phyloP scores from a whole-genome alignment of 2,888 invertebrate species.

The Epiperipatus broadwayi region DNA sequence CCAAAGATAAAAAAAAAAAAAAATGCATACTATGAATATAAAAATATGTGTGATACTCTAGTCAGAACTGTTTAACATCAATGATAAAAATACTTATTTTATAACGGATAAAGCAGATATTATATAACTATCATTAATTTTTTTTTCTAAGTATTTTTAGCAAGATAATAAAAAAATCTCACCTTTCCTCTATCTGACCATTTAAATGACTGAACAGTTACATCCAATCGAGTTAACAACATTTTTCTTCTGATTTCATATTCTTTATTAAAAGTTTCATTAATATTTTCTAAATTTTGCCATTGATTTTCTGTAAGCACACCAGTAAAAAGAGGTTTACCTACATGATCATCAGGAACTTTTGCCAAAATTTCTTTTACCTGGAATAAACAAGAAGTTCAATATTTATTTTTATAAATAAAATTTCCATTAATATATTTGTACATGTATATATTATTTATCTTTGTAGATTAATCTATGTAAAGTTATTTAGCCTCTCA shows the following conservation, averaged over 20 bases:
- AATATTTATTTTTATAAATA: no score
- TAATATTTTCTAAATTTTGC: slow-evolving; percentile 47
- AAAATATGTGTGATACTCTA: no score
- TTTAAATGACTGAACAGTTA: slow-evolving; percentile 82
- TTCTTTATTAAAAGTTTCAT: slow-evolving; percentile 54
- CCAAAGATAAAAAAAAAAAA: no score
- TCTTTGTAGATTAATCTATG: no score
- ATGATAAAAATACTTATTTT: no score
- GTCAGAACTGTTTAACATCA: no score
- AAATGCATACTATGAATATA: no score
- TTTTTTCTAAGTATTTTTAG: background rate
- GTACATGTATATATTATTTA: no score
- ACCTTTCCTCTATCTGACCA: slow-evolving; percentile 44
- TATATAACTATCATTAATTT: background rate
- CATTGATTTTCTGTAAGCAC: slow-evolving; percentile 60
- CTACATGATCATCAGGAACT: slow-evolving; percentile 39
- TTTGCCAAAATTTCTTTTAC: slow-evolving; percentile 25
- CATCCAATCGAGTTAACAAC: slow-evolving; percentile 72
- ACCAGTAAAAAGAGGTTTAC: slow-evolving; percentile 52
- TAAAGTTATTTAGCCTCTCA: no score
- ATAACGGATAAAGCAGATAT: no score
- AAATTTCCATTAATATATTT: no score
- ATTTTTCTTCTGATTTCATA: slow-evolving; percentile 65
- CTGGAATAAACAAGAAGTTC: slow-evolving; percentile 20
- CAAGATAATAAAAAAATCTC: slow-evolving; percentile 17